Evolutionary conservation across 2,888 invertebrate species (phyloP), one percentile per base, ranked within the genome.

Genomic region (Chironomus tentans): DNA sequence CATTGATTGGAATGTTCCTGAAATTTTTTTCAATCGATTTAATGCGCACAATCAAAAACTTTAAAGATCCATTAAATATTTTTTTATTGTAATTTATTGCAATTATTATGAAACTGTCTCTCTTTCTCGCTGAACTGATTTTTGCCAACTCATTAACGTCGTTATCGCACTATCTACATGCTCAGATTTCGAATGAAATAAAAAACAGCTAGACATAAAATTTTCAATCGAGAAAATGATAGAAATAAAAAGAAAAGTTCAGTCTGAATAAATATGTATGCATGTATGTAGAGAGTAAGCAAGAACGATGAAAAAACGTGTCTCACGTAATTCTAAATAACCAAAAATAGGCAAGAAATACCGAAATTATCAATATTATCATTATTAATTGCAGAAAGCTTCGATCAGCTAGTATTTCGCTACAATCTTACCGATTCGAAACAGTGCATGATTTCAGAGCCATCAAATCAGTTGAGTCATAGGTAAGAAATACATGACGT

Each of bases 361-460:
- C 38, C 61, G n/a, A 62, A 38, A 46, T 70, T 13, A 24, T 62
- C 15, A 15, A 12, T 18, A 13, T 65, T 74, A 21, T 68, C 62
- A 21, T 2, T 22, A 7, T 47, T 12, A 70, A 70, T 71, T 68
- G 38, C 15, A 74, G 74, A 68, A 68, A 68, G 12, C 61, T 68
- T 61, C 47, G 74, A 47, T 68, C 56, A 74, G 47, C 65, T 47
- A 48, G 68, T 48, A 74, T 74, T 74, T 68, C 38, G 38, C 38
- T 38, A 38, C 38, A 38, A 38, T 38, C 38, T 10, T 38, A 38
- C 38, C 38, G 38, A 38, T 38, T 38, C 38, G 87, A 85, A 84
- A 88, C 88, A 90, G 92, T 93, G 93, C 92, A 93, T 93, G 92
- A 93, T 91, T 92, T 92, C 90, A 87, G 88, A 89, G 90, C 92